phyloP scores from a whole-genome alignment of 2,113 vertebrate genomes.

The Antechinus stuartii region DNA sequence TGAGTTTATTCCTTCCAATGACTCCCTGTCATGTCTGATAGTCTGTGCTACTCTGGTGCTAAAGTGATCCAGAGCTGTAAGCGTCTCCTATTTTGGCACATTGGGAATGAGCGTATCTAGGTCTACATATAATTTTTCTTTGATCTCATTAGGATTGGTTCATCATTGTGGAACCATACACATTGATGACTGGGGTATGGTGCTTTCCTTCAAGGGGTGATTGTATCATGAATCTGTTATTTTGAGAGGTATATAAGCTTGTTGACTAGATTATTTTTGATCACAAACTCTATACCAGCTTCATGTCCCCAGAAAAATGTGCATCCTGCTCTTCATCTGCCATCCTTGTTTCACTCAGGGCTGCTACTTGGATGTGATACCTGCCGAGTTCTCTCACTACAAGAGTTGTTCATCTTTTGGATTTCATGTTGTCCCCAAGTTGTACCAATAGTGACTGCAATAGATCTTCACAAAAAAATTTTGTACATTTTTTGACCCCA shows the following conservation, averaged over 20 bases:
- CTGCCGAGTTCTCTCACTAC: background rate
- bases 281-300: no score
- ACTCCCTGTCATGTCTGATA: background rate
- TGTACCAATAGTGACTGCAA: background rate
- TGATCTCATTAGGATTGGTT: background rate
- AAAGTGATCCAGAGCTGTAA: background rate
- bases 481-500: background rate
- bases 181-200: no score
- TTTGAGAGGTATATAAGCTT: background rate
- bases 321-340: background rate
- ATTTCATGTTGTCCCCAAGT: background rate
- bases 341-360: background rate
- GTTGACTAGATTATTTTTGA: background rate
- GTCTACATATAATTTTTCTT: background rate
- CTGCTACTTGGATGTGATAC: background rate
- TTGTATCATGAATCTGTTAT: background rate
- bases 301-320: background rate
- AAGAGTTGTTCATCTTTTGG: background rate
- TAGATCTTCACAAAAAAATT: background rate
- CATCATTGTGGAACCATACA: background rate
- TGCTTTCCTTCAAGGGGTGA: background rate
- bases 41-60: background rate
- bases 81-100: background rate
- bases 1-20: background rate
- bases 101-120: background rate